phyloP scores from a whole-genome alignment of 2,113 vertebrate species.

The Phalacrocorax brasilianus region DNA sequence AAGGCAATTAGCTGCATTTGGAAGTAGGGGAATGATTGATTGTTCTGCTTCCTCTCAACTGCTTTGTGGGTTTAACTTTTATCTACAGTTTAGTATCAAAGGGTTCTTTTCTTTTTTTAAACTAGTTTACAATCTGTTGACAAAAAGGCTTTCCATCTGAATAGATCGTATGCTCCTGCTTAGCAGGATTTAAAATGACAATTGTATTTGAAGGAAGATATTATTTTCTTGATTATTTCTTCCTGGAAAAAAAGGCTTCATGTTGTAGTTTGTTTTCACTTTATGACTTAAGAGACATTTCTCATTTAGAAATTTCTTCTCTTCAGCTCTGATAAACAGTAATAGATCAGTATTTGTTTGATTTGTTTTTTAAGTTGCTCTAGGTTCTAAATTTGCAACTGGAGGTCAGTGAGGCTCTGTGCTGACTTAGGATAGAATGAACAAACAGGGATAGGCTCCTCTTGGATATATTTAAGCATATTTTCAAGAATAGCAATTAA shows the following conservation, averaged over 20 bases:
- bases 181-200: background rate
- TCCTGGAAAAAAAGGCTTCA: background rate
- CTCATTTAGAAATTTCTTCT: background rate
- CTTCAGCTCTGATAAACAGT: background rate
- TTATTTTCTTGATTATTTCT: background rate
- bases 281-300: background rate
- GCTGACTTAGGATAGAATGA: background rate
- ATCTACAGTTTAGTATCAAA: slow-evolving; percentile 35
- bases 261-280: background rate
- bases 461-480: background rate
- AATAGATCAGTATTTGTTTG: background rate
- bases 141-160: background rate
- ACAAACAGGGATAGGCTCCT: background rate
- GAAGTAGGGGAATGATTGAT: slow-evolving; percentile 10
- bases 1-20: slow-evolving; percentile 43
- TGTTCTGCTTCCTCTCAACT: slow-evolving; percentile 28
- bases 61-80: slow-evolving; percentile 44
- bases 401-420: background rate
- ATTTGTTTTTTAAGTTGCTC: background rate
- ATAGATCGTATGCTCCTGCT: background rate
- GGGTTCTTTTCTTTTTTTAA: background rate
- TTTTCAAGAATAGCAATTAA: background rate
- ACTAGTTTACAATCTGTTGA: slow-evolving; percentile 18
- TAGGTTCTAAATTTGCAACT: background rate
- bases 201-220: background rate